Base-by-base conservation (phyloP, 2,888 invertebrate species). In the Platerodrilus igneus region DNA sequence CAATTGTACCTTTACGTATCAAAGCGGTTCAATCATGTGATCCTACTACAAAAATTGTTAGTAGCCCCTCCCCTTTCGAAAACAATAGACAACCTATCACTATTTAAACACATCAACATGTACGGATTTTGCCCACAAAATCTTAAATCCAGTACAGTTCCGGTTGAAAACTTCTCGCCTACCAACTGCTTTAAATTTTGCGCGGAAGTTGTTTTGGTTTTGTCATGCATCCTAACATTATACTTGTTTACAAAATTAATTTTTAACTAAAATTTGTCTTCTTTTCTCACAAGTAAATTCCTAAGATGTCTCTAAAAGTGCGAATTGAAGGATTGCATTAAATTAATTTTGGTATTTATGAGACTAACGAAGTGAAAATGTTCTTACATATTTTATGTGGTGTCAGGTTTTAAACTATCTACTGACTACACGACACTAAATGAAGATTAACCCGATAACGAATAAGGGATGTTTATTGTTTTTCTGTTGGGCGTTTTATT, bases 181-280 rank as follows among this genome's bases (percentile, higher is more conserved):
- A 50, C 64, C 63, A 65, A 64, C 64, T 64, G 64, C 63, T 43
- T 47, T 54, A 52, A 52, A 48, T 56, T 62, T 62, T 58, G 64
- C 64, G 60, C 63, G 64, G 64, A 65, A 65, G 64, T 64, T 63
- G 62, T n/a, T n/a, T n/a, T n/a, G n/a, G 58, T 55, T 50, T 34
- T 51, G 63, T 55, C 60, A 60, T 59, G 60, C 56, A 59, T 53
- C 58, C 53, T 43, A 35, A 18, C 33, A 35, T 29, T 46, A 32
- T 37, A 42, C 37, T 42, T 41, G 33, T 27, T n/a, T n/a, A 33
- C 19, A 23, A 36, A 40, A 44, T 39, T 44, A 44, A 44, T 40
- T 32, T 36, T 39, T 40, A 33, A 40, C 31, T 44, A 23, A 21
- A 25, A 23, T 32, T 31, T 21, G 11, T n/a, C 26, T 16, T n/a